Conservation (phyloP, 2,888 invertebrate genomes). For the Tupiocoris notatus region DNA sequence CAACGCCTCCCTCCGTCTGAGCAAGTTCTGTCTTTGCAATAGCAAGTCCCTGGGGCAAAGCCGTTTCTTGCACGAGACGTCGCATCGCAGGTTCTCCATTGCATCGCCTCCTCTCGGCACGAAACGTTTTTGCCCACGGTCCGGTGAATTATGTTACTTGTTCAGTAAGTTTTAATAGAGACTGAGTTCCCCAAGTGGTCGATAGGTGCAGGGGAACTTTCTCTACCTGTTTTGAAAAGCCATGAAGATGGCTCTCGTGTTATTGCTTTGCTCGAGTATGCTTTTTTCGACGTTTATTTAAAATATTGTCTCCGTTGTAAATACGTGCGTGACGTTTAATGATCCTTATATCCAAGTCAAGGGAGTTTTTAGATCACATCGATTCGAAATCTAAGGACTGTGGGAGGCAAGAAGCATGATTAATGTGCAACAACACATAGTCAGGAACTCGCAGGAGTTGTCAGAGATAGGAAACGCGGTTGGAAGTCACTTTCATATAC, state of each 20-base stretch:
- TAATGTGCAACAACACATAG: too few relatives aligned
- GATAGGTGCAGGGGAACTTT: background rate
- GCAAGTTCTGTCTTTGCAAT: background rate
- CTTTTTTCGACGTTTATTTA: too few relatives aligned
- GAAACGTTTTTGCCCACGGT: constrained; percentile 15
- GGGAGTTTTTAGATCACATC: too few relatives aligned
- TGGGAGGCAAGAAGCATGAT: too few relatives aligned
- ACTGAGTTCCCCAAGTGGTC: background rate
- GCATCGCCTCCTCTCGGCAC: background rate
- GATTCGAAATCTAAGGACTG: too few relatives aligned
- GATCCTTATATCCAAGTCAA: too few relatives aligned
- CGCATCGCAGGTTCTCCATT: background rate
- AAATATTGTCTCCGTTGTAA: too few relatives aligned
- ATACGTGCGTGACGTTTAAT: too few relatives aligned
- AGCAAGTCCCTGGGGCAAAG: background rate
- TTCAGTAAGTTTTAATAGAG: constrained; percentile 37
- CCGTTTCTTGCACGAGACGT: constrained; percentile 17
- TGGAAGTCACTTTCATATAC: too few relatives aligned
- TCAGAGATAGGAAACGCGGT: too few relatives aligned
- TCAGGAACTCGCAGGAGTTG: too few relatives aligned
- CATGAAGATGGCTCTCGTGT: background rate
- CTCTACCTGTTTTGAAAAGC: background rate
- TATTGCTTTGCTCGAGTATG: too few relatives aligned
- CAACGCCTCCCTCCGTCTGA: background rate
- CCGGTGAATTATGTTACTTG: constrained; percentile 33